These are phyloP conservation scores for Cheumatopsyche charites DNA, from an alignment of 1,140 invertebrate species.

Conservation along the genomic window DNA sequence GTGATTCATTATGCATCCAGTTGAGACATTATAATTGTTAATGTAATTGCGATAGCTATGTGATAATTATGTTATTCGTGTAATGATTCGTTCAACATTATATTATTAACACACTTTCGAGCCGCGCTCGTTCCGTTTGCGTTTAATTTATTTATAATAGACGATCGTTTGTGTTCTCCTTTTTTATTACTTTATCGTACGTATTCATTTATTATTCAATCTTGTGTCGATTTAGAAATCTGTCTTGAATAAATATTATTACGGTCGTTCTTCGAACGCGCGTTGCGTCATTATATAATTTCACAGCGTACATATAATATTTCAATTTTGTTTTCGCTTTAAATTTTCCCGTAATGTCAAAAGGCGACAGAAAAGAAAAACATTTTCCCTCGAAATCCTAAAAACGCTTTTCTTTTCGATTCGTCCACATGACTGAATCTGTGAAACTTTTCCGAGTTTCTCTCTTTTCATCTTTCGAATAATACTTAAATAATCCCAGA, in stretches of 20 bases:
- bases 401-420: not conserved
- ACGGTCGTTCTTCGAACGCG: not conserved
- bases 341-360: slow-evolving; percentile 5
- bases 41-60: slow-evolving; percentile 29
- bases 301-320: no score
- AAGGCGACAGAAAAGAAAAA: slow-evolving; percentile 4
- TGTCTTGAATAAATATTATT: slow-evolving; percentile 1
- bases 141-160: not conserved
- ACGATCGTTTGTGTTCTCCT: no score
- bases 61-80: slow-evolving; percentile 31
- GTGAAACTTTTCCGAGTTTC: no score
- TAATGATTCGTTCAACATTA: slow-evolving; percentile 25
- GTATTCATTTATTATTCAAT: not conserved
- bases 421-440: no score
- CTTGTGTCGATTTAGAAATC: slow-evolving; percentile 19
- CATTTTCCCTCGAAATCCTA: slow-evolving; percentile 2
- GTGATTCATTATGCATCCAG: slow-evolving; percentile 30
- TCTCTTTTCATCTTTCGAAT: no score
- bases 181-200: not conserved
- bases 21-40: slow-evolving; percentile 28
- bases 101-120: slow-evolving; percentile 24
- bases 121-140: not conserved
- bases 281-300: not conserved
- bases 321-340: not conserved
- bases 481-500: no score